A percentile compares a stretch with the other conserved stretches of the same genome.
These are phyloP conservation scores for Epinephelus coioides DNA, from an alignment of 2,797 vertebrate genomes.

Conservation along the genomic window DNA sequence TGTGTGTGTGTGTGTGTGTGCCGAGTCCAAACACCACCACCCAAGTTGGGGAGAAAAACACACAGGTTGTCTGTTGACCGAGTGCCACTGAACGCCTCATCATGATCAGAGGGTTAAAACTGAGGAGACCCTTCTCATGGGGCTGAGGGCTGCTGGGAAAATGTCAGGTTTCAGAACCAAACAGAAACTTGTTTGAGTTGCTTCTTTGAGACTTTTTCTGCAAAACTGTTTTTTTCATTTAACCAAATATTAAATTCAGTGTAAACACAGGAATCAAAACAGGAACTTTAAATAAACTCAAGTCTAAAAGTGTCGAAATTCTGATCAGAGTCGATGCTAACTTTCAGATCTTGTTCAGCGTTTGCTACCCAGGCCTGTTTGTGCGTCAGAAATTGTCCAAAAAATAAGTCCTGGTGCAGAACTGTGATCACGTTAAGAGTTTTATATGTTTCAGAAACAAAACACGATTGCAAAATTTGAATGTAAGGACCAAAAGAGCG, in stretches of 20 bases:
- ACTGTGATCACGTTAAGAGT: background rate
- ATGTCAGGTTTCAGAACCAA: no score
- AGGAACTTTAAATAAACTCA: no score
- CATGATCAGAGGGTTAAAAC: background rate
- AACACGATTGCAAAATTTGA: background rate
- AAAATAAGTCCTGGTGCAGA: background rate
- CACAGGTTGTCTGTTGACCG: conserved; percentile 37
- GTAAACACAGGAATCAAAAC: no score
- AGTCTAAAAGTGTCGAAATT: no score
- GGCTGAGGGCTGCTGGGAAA: no score
- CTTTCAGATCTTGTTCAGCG: background rate
- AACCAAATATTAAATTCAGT: no score
- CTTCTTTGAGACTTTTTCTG: no score
- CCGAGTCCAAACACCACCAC: conserved; percentile 47
- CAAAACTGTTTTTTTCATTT: no score
- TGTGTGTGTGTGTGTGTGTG: conserved; percentile 48
- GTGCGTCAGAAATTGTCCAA: background rate
- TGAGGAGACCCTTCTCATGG: background rate
- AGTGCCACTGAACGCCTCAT: conserved; percentile 36
- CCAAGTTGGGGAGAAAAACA: conserved; percentile 49
- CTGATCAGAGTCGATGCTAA: no score
- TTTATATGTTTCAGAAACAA: background rate
- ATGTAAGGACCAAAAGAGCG: no score
- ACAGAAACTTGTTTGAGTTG: no score
- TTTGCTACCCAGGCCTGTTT: background rate